Percentiles rank a stretch among this genome's conserved stretches.
phyloP scores from a whole-genome alignment of 1,140 invertebrate species.

The Elysia chlorotica region DNA sequence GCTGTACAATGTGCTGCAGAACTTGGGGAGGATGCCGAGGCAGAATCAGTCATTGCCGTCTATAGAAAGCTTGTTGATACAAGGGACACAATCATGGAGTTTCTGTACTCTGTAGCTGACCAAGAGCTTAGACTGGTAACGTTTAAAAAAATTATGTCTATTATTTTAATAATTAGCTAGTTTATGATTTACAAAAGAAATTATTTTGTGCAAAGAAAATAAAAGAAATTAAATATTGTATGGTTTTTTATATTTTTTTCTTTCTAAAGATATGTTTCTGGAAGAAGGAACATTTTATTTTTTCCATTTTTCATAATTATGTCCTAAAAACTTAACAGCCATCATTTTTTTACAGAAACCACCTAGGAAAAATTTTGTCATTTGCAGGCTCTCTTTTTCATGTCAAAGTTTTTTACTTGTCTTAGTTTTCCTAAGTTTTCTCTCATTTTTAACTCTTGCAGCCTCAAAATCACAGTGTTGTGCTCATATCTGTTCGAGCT shows the following conservation, averaged over 20 bases:
- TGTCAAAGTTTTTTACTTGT: background rate
- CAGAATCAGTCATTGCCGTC: conserved; percentile 7
- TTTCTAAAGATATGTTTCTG: background rate
- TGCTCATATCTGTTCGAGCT: conserved; percentile 12
- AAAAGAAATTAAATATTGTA: no score
- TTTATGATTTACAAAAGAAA: no score
- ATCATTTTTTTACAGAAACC: no score
- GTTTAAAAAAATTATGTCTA: no score
- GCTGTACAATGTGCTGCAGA: conserved; percentile 12
- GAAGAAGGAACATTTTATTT: background rate
- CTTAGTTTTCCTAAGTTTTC: background rate
- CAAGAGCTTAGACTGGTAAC: conserved; percentile 12
- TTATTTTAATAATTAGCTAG: no score
- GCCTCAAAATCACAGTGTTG: conserved; percentile 16
- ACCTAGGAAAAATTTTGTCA: no score
- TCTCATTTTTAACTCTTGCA: background rate
- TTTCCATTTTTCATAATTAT: background rate
- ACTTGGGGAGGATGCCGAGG: background rate
- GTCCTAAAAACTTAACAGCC: background rate
- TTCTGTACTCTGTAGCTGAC: background rate
- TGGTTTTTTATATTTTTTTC: no score
- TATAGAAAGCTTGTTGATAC: conserved; percentile 21
- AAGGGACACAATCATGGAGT: conserved; percentile 12
- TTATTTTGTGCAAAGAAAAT: no score
- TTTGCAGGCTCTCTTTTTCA: no score